These are phyloP conservation scores for Mellilla xanthometata DNA, from an alignment of 2,888 invertebrate species.

Conservation along the genomic window DNA sequence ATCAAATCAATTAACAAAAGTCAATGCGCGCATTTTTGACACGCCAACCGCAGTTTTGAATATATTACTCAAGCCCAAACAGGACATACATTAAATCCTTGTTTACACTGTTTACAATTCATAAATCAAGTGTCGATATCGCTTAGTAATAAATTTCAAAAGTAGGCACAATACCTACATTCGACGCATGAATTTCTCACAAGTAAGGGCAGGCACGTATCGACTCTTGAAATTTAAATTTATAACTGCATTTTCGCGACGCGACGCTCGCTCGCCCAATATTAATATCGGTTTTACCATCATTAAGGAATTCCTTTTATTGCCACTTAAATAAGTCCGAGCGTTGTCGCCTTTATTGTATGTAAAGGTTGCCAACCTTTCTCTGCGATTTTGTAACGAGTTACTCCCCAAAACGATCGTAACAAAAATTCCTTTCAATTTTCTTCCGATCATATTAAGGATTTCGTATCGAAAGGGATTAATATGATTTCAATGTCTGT, in stretches of 20 bases:
- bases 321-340: slow-evolving; percentile 77
- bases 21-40: no score
- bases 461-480: no score
- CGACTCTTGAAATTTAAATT: slow-evolving; percentile 71
- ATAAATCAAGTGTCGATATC: slow-evolving; percentile 16
- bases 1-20: no score
- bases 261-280: slow-evolving; percentile 57
- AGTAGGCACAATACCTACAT: slow-evolving; percentile 16
- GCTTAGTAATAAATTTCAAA: slow-evolving; percentile 20
- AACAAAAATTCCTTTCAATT: slow-evolving; percentile 66
- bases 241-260: slow-evolving; percentile 73
- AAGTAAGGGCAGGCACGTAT: slow-evolving; percentile 36
- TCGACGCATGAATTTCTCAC: slow-evolving; percentile 35
- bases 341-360: slow-evolving; percentile 68
- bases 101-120: slow-evolving; percentile 9
- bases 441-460: no score
- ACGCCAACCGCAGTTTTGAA: not conserved
- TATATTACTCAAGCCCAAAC: not conserved
- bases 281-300: slow-evolving; percentile 77
- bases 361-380: slow-evolving; percentile 76
- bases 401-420: slow-evolving; percentile 51
- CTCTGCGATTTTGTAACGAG: slow-evolving; percentile 72
- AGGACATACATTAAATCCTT: slow-evolving; percentile 12
- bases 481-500: no score
- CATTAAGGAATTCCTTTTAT: slow-evolving; percentile 82